These are phyloP conservation scores for Ceyx margarethae DNA, from an alignment of 2,113 vertebrate species.

Conservation along the genomic window DNA sequence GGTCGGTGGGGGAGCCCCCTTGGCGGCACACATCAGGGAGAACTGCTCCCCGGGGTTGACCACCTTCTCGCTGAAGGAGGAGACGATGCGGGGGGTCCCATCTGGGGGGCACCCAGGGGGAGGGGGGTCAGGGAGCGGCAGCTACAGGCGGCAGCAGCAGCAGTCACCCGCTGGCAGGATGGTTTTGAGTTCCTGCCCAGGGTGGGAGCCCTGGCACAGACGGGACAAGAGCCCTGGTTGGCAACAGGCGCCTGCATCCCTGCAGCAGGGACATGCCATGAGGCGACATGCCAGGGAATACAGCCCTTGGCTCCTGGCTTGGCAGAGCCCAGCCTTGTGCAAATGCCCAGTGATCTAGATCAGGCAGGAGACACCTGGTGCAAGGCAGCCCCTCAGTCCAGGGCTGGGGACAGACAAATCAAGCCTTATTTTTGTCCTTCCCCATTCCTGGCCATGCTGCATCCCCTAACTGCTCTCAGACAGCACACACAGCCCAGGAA, in stretches of 20 bases:
- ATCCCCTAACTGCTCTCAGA: not conserved
- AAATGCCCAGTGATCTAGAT: fast-evolving
- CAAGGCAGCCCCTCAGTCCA: fast-evolving
- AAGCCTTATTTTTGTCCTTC: not conserved
- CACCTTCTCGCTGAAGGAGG: slow-evolving; percentile 97
- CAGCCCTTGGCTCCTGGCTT: fast-evolving
- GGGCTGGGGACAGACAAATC: not conserved
- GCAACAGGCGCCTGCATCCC: fast-evolving
- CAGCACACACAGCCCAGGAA: no score
- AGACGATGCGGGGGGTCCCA: slow-evolving; percentile 93
- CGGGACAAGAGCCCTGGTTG: not conserved
- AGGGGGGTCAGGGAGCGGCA: not conserved
- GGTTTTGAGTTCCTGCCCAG: not conserved
- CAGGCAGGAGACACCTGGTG: fast-evolving
- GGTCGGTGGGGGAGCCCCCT: slow-evolving; percentile 93
- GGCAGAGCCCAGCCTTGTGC: not conserved
- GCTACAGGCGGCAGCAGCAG: not conserved
- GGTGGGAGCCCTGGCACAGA: not conserved
- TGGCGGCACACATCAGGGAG: slow-evolving; percentile 94
- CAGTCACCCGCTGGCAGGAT: not conserved
- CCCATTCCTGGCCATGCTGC: fast-evolving
- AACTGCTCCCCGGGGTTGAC: slow-evolving; percentile 96
- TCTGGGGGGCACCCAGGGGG: slow-evolving; percentile 74
- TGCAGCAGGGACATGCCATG: not conserved
- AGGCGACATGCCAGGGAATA: fast-evolving